Percentiles rank a stretch among this genome's conserved stretches.
Conservation (phyloP, 2,888 invertebrate species). For the Hypselothyrea guttata region DNA sequence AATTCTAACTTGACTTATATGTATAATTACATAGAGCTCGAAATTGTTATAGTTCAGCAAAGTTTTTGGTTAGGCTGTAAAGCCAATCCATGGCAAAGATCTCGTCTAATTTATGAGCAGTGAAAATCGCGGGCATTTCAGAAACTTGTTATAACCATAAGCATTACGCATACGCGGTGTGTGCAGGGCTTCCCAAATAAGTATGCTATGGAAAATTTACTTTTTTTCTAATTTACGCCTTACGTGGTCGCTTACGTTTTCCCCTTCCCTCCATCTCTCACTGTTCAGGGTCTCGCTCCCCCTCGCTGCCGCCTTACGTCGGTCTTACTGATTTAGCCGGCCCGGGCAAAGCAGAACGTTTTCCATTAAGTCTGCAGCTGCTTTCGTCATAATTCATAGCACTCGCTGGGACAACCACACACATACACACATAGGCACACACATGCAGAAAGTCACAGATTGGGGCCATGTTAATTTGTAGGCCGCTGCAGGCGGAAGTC, state of each 20-base stretch:
- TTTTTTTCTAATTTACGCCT: constrained; percentile 68
- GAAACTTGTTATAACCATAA: constrained; percentile 17
- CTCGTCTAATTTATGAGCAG: constrained; percentile 52
- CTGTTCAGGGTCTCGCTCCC: background rate
- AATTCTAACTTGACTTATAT: too few species aligned
- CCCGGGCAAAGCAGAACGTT: constrained; percentile 38
- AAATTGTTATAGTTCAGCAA: too few species aligned
- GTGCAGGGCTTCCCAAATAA: constrained; percentile 38
- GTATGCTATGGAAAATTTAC: constrained; percentile 47
- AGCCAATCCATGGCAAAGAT: constrained; percentile 46
- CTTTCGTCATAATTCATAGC: constrained; percentile 70
- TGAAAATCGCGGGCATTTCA: constrained; percentile 20
- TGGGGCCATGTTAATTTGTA: constrained; percentile 72
- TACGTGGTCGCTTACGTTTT: constrained; percentile 34
- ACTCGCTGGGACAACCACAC: constrained; percentile 36
- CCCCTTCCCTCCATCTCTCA: background rate
- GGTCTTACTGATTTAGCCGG: constrained; percentile 2
- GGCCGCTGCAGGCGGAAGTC: constrained; percentile 70
- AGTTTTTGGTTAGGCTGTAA: background rate
- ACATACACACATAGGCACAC: constrained; percentile 15
- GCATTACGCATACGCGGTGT: constrained; percentile 23
- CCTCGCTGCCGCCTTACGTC: background rate
- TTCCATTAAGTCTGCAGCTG: constrained; percentile 76
- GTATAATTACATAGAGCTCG: too few species aligned
- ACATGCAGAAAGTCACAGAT: constrained; percentile 45